Evolutionary conservation across 2,888 invertebrate species (phyloP).

Genomic region (Carabus problematicus): DNA sequence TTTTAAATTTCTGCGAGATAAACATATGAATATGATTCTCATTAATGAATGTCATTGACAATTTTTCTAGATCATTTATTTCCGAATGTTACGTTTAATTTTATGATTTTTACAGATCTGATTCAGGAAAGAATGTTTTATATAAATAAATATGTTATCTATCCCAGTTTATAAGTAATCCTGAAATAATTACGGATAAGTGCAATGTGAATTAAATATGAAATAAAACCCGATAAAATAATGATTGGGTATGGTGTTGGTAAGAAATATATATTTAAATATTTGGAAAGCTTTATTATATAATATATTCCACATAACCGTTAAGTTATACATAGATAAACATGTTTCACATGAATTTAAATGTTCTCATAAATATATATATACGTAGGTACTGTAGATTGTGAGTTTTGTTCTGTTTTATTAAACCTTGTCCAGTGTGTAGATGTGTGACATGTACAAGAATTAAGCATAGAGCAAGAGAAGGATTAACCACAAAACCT

Average conservation of each 20-base stretch:
- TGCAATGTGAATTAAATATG: too few species aligned
- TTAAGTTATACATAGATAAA: constrained; percentile 41
- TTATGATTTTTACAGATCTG: too few species aligned
- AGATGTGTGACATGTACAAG: constrained; percentile 13
- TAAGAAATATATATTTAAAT: constrained; percentile 23
- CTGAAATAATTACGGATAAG: too few species aligned
- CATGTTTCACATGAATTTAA: constrained; percentile 42
- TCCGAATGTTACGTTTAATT: too few species aligned
- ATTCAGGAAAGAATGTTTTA: too few species aligned
- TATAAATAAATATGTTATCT: too few species aligned
- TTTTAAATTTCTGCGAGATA: too few species aligned
- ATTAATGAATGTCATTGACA: too few species aligned
- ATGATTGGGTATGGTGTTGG: neutral
- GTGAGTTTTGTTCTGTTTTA: constrained; percentile 5
- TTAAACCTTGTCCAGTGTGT: constrained; percentile 31
- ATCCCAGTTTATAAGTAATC: too few species aligned
- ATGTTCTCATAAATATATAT: constrained; percentile 35
- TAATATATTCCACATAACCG: constrained; percentile 41
- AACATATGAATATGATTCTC: too few species aligned
- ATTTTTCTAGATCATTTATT: too few species aligned
- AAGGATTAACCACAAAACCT: constrained; percentile 40
- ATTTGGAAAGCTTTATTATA: constrained; percentile 43
- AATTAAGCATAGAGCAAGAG: neutral
- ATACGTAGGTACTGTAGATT: constrained; percentile 27
- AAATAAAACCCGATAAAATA: neutral